Evolutionary conservation across 2,888 invertebrate genomes (phyloP), one percentile per base, ranked within the genome.

Genomic region (Troides oblongomaculatus): DNA sequence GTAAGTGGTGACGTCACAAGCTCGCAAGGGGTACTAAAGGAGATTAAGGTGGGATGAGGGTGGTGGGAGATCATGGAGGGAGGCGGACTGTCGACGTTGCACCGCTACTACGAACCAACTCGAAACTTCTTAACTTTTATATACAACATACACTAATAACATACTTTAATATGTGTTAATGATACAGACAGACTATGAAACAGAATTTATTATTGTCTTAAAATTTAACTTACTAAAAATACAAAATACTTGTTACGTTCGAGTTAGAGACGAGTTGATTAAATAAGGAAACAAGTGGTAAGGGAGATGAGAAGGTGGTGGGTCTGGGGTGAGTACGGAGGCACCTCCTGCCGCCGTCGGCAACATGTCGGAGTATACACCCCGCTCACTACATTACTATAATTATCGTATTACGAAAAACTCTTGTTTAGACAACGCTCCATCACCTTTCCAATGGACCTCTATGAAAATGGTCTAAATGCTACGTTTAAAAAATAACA

Each of bases 1-100:
- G 67, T 70, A 86, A 88, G 86, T 84, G 80, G 89, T 92, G 92
- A 92, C 92, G 92, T 92, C 92, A 92, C 87, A 79, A 82, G 79
- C 81, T 83, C 77, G 80, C 74, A 75, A 83, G 88, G 86, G 80
- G 86, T 85, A 83, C 82, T 85, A 83, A 84, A 86, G 87, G 86
- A 85, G 88, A 90, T 90, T 89, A 89, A 64, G 70, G 64, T 60
- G 67, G 64, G 89, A 86, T 80, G 76, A 76, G 77, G 81, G 78
- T 75, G 83, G 74, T 80, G 78, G 66, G 76, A 77, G 74, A 77
- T 75, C 77, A 75, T 75, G 84, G 82, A 82, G 81, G 83, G 69
- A 60, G 76, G 81, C 30, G 30, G 75, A 76, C 83, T 82, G 81
- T 82, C 83, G 79, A 79, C 76, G 70, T 73, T 74, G 66, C 36